Conservation (phyloP, 2,888 invertebrate genomes). For the Metallyticus violacea region DNA sequence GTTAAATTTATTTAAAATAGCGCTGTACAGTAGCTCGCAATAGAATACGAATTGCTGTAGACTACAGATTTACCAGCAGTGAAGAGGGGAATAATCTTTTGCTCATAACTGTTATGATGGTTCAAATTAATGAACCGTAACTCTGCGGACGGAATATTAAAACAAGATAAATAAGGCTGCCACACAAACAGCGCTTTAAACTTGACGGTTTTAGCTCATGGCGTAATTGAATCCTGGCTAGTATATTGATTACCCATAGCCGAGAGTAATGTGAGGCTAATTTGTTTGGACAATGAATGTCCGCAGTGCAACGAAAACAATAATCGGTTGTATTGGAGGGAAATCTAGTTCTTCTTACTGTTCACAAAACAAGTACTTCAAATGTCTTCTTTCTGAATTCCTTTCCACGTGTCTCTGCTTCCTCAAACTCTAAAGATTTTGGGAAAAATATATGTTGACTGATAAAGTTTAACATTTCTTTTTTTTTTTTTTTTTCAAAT, state of each 20-base stretch:
- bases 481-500: too few relatives aligned
- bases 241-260: not conserved
- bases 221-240: not conserved
- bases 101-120: not conserved
- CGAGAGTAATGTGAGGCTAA: not conserved
- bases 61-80: not conserved
- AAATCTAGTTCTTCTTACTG: too few relatives aligned
- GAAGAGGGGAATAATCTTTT: too few relatives aligned
- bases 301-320: not conserved
- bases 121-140: not conserved
- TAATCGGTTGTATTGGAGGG: too few relatives aligned
- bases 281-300: not conserved
- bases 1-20: not conserved
- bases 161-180: not conserved
- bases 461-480: too few relatives aligned
- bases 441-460: too few relatives aligned
- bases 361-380: too few relatives aligned
- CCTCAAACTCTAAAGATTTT: too few relatives aligned
- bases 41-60: not conserved
- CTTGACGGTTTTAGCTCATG: not conserved
- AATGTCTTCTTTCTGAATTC: too few relatives aligned
- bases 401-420: too few relatives aligned
- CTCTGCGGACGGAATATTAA: not conserved
- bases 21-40: not conserved
- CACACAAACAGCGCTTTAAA: not conserved